phyloP scores from a whole-genome alignment of 2,113 vertebrate species.

The Riparia riparia region DNA sequence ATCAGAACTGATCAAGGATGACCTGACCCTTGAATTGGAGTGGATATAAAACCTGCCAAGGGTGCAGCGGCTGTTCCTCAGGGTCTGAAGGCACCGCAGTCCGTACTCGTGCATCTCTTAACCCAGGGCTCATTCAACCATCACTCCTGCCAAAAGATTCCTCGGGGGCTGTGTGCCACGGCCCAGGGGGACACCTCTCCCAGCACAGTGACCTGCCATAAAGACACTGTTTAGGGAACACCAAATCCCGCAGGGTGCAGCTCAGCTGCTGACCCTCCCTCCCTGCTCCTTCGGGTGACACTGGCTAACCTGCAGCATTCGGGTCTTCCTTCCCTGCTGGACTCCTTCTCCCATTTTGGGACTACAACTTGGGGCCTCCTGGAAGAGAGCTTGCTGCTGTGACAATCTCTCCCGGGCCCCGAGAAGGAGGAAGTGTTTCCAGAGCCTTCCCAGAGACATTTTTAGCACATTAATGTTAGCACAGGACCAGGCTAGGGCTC shows the following conservation, averaged over 20 bases:
- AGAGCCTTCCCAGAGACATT: not conserved
- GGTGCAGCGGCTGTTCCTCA: not conserved
- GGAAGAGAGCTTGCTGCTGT: not conserved
- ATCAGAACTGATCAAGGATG: not conserved
- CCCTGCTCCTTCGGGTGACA: not conserved
- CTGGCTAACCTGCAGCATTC: not conserved
- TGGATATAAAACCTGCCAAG: not conserved
- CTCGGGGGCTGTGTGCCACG: not conserved
- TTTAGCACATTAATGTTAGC: not conserved
- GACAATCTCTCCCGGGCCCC: not conserved
- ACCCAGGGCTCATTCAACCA: not conserved
- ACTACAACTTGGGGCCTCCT: not conserved
- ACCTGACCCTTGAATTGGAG: not conserved
- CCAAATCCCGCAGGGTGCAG: accelerated
- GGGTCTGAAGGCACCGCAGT: not conserved
- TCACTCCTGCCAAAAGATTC: not conserved
- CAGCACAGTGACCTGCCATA: not conserved
- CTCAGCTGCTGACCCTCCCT: not conserved
- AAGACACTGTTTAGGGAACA: not conserved
- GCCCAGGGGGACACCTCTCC: not conserved
- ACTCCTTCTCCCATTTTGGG: not conserved
- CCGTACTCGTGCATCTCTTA: accelerated
- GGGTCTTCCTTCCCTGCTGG: not conserved
- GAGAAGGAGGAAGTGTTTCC: not conserved
- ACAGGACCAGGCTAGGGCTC: not conserved